Evolutionary conservation across 1,140 invertebrate species (phyloP), one percentile per base, ranked within the genome.

Genomic region (Drosophila hydei): DNA sequence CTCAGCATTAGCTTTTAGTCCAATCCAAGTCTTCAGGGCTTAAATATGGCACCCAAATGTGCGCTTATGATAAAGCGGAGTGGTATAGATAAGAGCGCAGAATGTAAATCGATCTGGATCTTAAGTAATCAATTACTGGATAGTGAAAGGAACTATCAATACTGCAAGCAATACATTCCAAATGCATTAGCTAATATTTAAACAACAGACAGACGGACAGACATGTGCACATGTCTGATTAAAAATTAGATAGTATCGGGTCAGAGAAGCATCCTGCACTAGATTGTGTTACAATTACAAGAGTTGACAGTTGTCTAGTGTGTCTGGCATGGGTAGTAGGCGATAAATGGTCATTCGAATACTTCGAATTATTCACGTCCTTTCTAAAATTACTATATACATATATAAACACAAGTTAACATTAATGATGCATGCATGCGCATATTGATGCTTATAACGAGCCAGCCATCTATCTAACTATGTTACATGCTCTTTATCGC

Each of bases 401-500:
- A 23, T 38, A 42, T 87, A 80, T 75, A 58, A 75, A 75, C 65
- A 79, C 63, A 74, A 73, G 75, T 48, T 64, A 76, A 77, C 54
- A 59, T 58, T 62, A 60, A 61, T 63, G 52, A 27, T 27, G 14
- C 47, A 27, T 9, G 47, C 47, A 16, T 14, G 25, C 25, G 23
- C 14, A 16, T 14, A 50, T 7, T 8, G 51, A 21, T 40, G n/a
- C 38, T 14, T 23, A 14, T 43, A 27, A 36, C 27, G 9, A 30
- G 9, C 21, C 2, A 23, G 8, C 27, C 27, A 9, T n/a, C n/a
- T n/a, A n/a, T n/a, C n/a, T n/a, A n/a, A n/a, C n/a, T n/a, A n/a
- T n/a, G 27, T 11, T 9, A 9, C 25, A 60, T 68, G 16, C 36
- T 19, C 8, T 23, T 51, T 79, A 95, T 93, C 94, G 93, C 52